phyloP scores from a whole-genome alignment of 2,113 vertebrate species.

The Atrichornis clamosus region DNA sequence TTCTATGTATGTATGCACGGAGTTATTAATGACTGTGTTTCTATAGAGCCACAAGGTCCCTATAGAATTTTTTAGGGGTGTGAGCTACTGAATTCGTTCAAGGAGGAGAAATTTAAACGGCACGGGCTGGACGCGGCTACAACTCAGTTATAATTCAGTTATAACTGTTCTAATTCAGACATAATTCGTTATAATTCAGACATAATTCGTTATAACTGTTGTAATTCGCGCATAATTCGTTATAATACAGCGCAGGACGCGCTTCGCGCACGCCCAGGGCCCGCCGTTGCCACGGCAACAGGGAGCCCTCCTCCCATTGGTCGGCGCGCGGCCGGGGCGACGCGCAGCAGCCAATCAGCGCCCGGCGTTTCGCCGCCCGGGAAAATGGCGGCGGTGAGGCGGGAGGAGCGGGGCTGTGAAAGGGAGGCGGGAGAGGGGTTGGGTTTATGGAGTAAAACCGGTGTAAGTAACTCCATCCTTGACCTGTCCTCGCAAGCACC shows the following conservation, averaged over 20 bases:
- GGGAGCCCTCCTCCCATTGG: not conserved
- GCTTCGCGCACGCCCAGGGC: not conserved
- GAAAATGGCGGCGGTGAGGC: not conserved
- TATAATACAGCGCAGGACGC: fast-evolving
- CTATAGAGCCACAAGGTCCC: not conserved
- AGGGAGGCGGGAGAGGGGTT: too few species aligned
- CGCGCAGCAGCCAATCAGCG: not conserved
- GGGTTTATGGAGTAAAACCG: not conserved
- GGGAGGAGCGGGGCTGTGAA: not conserved
- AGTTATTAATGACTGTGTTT: not conserved
- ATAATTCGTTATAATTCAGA: not conserved
- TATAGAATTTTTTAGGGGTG: not conserved
- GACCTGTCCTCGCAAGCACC: not conserved
- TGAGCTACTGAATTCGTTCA: not conserved
- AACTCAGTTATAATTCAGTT: not conserved
- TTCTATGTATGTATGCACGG: fast-evolving
- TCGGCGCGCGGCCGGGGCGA: fast-evolving
- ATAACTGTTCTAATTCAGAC: fast-evolving
- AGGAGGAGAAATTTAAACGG: not conserved
- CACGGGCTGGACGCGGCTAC: not conserved
- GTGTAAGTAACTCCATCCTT: not conserved
- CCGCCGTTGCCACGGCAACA: not conserved
- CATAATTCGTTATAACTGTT: not conserved
- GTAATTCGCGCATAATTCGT: not conserved
- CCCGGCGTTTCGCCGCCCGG: fast-evolving